These are phyloP conservation scores for Temnothorax unifasciatus DNA, from an alignment of 2,888 invertebrate genomes.

Conservation along the genomic window DNA sequence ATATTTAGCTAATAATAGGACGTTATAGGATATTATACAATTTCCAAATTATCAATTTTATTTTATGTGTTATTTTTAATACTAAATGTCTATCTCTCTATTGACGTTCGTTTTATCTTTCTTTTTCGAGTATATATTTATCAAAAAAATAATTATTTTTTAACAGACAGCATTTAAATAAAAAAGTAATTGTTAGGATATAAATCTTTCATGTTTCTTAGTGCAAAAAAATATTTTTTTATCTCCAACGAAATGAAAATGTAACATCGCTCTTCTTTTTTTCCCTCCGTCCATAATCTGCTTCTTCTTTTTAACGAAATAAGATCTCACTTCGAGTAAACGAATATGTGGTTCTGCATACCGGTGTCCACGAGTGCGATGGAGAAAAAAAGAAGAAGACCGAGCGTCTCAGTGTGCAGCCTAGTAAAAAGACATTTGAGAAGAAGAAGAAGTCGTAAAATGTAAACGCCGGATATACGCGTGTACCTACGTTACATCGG, in stretches of 20 bases:
- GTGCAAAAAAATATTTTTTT: neutral
- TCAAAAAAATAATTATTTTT: neutral
- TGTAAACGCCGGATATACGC: constrained; percentile 79
- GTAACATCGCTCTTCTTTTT: neutral
- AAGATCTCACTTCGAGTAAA: constrained; percentile 12
- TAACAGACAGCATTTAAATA: neutral
- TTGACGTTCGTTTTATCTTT: neutral
- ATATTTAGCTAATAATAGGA: neutral
- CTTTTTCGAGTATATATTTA: neutral
- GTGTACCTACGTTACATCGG: constrained; percentile 73
- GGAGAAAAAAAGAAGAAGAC: neutral
- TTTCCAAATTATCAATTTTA: neutral
- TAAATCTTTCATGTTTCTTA: neutral
- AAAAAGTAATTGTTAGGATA: neutral
- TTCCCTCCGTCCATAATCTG: neutral
- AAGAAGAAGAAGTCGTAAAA: constrained; percentile 76
- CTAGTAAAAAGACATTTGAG: constrained; percentile 63
- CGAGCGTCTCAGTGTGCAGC: constrained; percentile 14
- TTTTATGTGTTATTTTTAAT: neutral
- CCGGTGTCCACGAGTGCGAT: neutral
- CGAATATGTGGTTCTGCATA: neutral
- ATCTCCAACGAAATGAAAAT: neutral
- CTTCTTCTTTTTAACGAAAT: constrained; percentile 11
- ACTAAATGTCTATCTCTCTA: neutral
- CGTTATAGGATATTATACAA: neutral